Base-by-base conservation (phyloP, 2,113 vertebrate species). In the Dasyurus viverrinus region DNA sequence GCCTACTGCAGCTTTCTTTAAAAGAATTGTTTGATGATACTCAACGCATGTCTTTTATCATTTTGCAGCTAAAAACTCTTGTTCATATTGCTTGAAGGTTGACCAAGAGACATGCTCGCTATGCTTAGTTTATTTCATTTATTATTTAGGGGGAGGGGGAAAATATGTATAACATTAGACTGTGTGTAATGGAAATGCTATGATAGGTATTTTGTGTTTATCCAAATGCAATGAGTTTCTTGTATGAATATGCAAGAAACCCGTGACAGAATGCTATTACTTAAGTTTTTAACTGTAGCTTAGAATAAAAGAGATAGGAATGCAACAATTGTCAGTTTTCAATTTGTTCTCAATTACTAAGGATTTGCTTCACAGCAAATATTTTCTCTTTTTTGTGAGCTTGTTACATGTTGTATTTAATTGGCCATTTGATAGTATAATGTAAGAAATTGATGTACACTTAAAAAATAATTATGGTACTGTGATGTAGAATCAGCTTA, bases 211-310 rank as follows among this genome's bases (percentile, higher is more conserved):
- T 98, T 98, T 98, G 97, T 98, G 98, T 98, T 98, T 98, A 97
- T 98, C 95, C 97, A 98, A 98, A 98, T 98, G 96, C 98, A 98
- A 98, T 54, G 97, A 98, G 97, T 98, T 99, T 98, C 97, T 97
- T 97, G 98, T 99, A 99, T 98, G 98, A 98, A 98, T 99, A 98
- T 99, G 98, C 98, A 98, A 98, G 98, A 98, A 97, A 98, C 98
- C 98, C 98, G 98, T 98, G 97, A 98, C 97, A 96, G 97, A 98
- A 98, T 98, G 98, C 98, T 98, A 96, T 97, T 98, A 97, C 98
- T 98, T 97, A 98, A 97, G 93, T 98, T 99, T 99, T 98, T 98
- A 98, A 98, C 94, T 60, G 90, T 98, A 98, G 97, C 95, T 98
- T 96, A 98, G 94, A 93, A 95, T 98, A 94, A 96, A 97, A 97